Evolutionary conservation across 2,113 vertebrate species (phyloP), one percentile per base, ranked within the genome.

Genomic region (Chaetura pelagica): DNA sequence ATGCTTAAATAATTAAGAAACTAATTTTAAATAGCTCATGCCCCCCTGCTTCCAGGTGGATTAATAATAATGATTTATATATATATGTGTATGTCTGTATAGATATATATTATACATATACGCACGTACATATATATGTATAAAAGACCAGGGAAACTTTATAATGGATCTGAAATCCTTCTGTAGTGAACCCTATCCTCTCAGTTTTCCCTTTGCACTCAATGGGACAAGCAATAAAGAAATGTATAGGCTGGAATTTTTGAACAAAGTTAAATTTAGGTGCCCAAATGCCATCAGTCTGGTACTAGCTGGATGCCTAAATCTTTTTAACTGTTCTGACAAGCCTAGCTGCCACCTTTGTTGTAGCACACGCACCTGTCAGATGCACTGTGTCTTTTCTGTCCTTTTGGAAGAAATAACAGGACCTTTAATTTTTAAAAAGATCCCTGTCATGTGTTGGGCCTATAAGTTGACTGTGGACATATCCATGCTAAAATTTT

Each of bases 211-310:
- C 83, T 94, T 93, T 95, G 94, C 90, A 92, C 83, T 96, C 4
- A 4, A 42, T 94, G 90, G 76, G 79, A 95, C 64, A 77, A 94
- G 93, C 90, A 97, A 96, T 96, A 96, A 96, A 32, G 52, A 89
- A 92, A 89, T 8, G 10, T 12, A 15, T 94, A 78, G 83, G 48
- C 79, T 93, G 2, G 13, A 80, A 88, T 92, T 96, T 80, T 42
- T 84, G 64, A 84, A 57, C 68, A 46, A 77, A 68, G 61, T 78
- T 88, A 59, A 64, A 59, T 86, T 79, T 78, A 88, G 79, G 76
- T 95, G 82, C 92, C 76, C 80, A 89, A 87, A 92, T 75, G 34
- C 90, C 79, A 92, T 90, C 21, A 68, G 0, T 81, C 44, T 84
- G 85, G 61, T 86, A 90, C 88, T 73, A 66, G 42, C 42, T 88